Conservation (phyloP, 2,113 vertebrate species). For the Periophthalmus modestus region DNA sequence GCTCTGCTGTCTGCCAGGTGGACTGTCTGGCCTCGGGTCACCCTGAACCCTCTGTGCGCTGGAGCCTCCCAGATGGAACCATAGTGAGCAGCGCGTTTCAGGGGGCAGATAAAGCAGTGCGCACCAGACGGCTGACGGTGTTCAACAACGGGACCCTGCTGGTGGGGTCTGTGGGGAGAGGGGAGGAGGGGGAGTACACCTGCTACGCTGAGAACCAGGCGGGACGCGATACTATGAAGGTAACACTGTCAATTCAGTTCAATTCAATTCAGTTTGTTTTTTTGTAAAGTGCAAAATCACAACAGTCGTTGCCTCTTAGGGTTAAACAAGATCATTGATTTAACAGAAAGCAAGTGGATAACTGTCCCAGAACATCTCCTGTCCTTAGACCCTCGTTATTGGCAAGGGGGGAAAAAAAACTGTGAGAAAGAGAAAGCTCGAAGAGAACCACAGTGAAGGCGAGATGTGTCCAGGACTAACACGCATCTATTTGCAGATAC, state of each 20-base stretch:
- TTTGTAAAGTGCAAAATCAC: no score
- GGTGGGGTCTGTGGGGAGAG: constrained; percentile 83
- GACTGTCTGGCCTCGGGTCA: constrained; percentile 91
- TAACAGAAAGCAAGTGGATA: no score
- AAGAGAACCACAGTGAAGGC: no score
- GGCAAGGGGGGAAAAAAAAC: no score
- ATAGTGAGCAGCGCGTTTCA: constrained; percentile 84
- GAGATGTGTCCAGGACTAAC: no score
- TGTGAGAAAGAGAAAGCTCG: no score
- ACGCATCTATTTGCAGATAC: no score
- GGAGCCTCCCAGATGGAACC: constrained; percentile 92
- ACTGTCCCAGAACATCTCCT: no score
- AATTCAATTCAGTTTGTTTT: no score
- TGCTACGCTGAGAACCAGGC: constrained; percentile 91
- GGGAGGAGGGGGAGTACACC: constrained; percentile 89
- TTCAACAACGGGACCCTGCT: constrained; percentile 92
- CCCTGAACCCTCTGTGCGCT: constrained; percentile 88
- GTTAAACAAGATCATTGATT: no score
- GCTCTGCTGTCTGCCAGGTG: constrained; percentile 63
- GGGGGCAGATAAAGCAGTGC: constrained; percentile 76
- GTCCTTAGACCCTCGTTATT: no score
- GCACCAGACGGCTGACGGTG: constrained; percentile 80
- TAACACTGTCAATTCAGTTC: constrained; percentile 43
- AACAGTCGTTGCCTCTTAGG: no score
- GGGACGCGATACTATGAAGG: constrained; percentile 90